Conservation (phyloP, 2,888 invertebrate genomes). For the Drosophila nr. medialis region DNA sequence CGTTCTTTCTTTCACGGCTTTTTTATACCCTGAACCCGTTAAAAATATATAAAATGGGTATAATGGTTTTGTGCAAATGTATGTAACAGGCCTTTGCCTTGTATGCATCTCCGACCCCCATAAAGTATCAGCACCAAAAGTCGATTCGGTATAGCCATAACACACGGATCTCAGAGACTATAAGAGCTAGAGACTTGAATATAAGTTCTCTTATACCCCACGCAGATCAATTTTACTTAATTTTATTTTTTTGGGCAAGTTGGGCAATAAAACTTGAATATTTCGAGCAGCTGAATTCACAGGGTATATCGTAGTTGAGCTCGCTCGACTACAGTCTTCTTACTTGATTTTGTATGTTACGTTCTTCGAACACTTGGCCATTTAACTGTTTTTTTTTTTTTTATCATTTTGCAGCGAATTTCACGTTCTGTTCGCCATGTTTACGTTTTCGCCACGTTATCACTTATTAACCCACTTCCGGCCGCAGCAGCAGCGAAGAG, state of each 20-base stretch:
- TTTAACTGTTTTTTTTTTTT: slow-evolving; percentile 41
- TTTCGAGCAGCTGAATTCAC: background rate
- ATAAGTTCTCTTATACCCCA: background rate
- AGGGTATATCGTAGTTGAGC: background rate
- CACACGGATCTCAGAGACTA: background rate
- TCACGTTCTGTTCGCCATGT: slow-evolving; percentile 66
- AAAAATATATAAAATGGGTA: background rate
- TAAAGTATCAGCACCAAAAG: background rate
- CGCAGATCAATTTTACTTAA: background rate
- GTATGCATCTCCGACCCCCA: too few species aligned
- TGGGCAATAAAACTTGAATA: background rate
- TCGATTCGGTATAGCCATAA: background rate
- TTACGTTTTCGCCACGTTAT: slow-evolving; percentile 74
- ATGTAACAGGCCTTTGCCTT: background rate
- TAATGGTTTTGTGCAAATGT: background rate
- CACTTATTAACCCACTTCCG: slow-evolving; percentile 80
- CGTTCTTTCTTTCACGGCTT: slow-evolving; percentile 15
- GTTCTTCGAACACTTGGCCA: slow-evolving; percentile 32
- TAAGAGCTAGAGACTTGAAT: background rate
- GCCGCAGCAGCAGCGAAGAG: slow-evolving; percentile 39
- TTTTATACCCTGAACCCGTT: background rate
- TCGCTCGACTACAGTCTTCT: background rate
- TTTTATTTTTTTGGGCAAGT: too few species aligned
- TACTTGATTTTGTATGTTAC: background rate
- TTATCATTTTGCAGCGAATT: slow-evolving; percentile 42